Conservation (phyloP, 2,113 vertebrate species). For the Rhinolophus sinicus region DNA sequence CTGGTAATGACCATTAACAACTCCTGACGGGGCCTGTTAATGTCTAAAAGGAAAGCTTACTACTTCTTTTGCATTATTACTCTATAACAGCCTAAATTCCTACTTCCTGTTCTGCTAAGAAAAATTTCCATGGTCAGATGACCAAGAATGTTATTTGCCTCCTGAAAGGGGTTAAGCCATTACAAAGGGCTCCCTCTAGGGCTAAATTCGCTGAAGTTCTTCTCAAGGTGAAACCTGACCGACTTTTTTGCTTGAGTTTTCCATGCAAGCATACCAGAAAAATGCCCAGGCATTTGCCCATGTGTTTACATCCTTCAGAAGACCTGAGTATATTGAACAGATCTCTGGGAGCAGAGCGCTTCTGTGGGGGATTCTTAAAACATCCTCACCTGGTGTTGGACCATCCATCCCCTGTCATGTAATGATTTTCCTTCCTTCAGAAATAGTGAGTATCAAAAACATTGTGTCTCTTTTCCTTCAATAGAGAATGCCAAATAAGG, state of each 20-base stretch:
- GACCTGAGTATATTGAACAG: background rate
- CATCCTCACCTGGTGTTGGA: background rate
- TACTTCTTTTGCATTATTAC: background rate
- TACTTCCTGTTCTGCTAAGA: background rate
- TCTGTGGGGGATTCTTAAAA: background rate
- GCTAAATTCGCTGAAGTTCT: background rate
- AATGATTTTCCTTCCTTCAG: background rate
- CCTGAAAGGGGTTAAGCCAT: background rate
- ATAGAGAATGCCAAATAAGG: background rate
- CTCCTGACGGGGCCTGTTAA: background rate
- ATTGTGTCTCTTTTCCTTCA: background rate
- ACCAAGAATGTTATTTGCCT: constrained; percentile 4
- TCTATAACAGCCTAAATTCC: background rate
- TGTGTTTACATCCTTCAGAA: background rate
- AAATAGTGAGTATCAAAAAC: background rate
- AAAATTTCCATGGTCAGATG: background rate
- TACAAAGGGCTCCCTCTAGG: background rate
- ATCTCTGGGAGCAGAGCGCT: fast-evolving
- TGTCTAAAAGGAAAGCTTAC: background rate
- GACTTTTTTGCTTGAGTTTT: background rate
- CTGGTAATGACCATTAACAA: background rate
- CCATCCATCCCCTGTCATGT: no score
- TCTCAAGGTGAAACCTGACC: background rate
- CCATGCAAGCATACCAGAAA: background rate
- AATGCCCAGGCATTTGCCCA: background rate